Percentiles rank a stretch among this genome's conserved stretches.
These are phyloP conservation scores for Edolisoma coerulescens DNA, from an alignment of 2,113 vertebrate species.

Conservation along the genomic window DNA sequence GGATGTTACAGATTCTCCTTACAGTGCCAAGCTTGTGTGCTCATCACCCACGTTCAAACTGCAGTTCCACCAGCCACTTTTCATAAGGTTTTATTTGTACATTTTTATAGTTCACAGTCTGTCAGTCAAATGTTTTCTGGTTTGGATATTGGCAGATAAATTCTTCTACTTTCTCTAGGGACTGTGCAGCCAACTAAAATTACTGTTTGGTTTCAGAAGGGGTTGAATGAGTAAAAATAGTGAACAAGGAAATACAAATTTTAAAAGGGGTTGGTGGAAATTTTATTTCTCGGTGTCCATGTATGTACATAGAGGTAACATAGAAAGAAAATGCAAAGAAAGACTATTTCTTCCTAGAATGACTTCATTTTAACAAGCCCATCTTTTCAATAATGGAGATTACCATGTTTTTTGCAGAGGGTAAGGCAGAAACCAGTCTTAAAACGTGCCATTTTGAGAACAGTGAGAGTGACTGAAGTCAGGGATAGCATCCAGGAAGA, in stretches of 20 bases:
- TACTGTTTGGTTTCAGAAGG: neutral
- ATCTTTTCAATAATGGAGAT: neutral
- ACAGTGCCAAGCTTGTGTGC: neutral
- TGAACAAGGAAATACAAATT: neutral
- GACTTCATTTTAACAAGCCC: neutral
- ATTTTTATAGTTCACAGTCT: neutral
- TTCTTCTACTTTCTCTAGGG: neutral
- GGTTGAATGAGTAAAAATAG: neutral
- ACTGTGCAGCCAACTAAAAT: neutral
- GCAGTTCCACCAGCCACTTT: neutral
- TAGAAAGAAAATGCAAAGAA: neutral
- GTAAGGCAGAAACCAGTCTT: neutral
- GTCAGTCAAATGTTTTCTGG: neutral
- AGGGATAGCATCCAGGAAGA: neutral
- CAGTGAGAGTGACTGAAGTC: neutral
- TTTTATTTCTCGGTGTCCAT: neutral
- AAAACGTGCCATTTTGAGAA: neutral
- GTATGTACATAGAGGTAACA: neutral
- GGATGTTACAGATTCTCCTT: neutral
- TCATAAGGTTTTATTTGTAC: neutral
- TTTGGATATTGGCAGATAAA: neutral
- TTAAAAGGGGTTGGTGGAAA: neutral
- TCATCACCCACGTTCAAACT: neutral
- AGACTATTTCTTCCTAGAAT: neutral
- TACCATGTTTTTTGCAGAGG: neutral